These are phyloP conservation scores for Aleiodes sp. DNA, from an alignment of 1,140 invertebrate genomes.

Conservation along the genomic window DNA sequence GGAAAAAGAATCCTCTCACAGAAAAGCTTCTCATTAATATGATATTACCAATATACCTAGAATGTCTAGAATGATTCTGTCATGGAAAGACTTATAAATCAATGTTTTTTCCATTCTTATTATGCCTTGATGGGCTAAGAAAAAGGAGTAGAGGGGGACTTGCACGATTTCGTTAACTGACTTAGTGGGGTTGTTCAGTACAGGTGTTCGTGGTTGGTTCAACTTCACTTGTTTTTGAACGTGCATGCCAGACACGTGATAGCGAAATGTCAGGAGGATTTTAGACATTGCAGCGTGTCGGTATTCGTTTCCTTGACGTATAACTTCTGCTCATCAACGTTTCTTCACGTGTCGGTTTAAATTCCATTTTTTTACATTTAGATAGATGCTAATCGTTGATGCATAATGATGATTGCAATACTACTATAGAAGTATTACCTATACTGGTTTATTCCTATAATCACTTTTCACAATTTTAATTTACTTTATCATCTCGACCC, in stretches of 20 bases:
- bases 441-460: background rate
- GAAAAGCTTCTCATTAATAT: no score
- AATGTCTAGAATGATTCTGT: no score
- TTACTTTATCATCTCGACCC: background rate
- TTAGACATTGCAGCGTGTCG: conserved; percentile 5
- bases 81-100: conserved; percentile 39
- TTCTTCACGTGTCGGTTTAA: conserved; percentile 27
- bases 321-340: background rate
- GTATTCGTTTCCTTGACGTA: conserved; percentile 12
- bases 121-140: background rate
- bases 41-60: no score
- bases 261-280: conserved; percentile 18
- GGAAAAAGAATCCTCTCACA: no score
- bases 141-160: no score
- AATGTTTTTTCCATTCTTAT: conserved; percentile 34
- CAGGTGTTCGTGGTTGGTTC: conserved; percentile 39
- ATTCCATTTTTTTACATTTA: background rate
- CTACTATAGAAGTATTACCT: no score
- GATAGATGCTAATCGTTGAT: background rate
- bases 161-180: no score
- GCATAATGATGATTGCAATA: background rate
- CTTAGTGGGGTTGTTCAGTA: conserved; percentile 23
- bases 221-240: conserved; percentile 12
- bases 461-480: background rate
- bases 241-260: conserved; percentile 35